Conservation (phyloP, 2,888 invertebrate genomes). For the Gymnoscelis rufifasciata region DNA sequence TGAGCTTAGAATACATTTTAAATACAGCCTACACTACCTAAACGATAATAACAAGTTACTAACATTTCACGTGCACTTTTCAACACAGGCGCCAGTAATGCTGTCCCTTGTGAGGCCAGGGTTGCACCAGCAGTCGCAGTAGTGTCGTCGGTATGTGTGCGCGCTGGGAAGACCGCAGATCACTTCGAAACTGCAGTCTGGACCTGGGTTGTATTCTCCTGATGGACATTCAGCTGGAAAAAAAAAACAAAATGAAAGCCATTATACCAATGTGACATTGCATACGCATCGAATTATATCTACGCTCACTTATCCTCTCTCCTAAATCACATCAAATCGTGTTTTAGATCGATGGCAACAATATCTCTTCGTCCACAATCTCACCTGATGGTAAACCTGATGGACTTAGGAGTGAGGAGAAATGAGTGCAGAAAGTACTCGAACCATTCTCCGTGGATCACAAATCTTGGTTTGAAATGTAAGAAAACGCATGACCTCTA, state of each 20-base stretch:
- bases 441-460: no score
- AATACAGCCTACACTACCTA: neutral
- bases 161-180: slow-evolving; percentile 41
- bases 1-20: neutral
- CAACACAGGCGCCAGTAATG: slow-evolving; percentile 35
- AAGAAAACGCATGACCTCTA: no score
- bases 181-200: slow-evolving; percentile 41
- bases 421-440: no score
- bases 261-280: no score
- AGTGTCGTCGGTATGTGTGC: slow-evolving; percentile 39
- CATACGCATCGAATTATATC: no score
- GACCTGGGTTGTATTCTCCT: slow-evolving; percentile 46
- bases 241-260: slow-evolving; percentile 10
- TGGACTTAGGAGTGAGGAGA: no score
- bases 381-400: no score
- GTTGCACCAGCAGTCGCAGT: slow-evolving; percentile 52
- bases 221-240: slow-evolving; percentile 47
- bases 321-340: no score
- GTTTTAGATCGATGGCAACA: no score
- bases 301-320: no score
- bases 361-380: no score
- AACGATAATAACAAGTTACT: neutral
- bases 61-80: slow-evolving; percentile 30
- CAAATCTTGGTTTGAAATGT: no score
- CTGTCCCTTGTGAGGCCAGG: slow-evolving; percentile 38